Evolutionary conservation across 2,888 invertebrate genomes (phyloP).

Genomic region (Athalia circularis): DNA sequence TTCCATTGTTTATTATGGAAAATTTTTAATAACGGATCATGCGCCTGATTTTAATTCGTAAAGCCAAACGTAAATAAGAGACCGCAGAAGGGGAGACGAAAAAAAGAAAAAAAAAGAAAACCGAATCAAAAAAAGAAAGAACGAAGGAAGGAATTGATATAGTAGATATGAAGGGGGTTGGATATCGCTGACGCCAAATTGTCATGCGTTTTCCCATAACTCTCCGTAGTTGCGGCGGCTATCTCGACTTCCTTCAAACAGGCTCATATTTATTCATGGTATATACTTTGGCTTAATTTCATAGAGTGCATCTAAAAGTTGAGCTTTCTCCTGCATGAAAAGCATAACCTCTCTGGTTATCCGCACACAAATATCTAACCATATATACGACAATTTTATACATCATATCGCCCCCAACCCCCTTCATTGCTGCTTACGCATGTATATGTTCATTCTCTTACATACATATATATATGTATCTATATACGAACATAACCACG

Average conservation of each 20-base stretch:
- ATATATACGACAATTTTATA: neutral
- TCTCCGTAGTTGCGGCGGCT: slow-evolving; percentile 1
- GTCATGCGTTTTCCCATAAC: slow-evolving; percentile 35
- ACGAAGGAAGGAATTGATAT: neutral
- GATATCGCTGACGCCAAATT: slow-evolving; percentile 41
- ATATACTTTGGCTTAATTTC: slow-evolving; percentile 44
- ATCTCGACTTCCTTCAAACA: slow-evolving; percentile 31
- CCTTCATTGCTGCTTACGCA: too few species aligned
- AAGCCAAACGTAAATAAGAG: too few species aligned
- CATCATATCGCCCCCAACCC: too few species aligned
- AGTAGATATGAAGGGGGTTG: neutral
- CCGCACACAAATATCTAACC: neutral
- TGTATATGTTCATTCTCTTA: too few species aligned
- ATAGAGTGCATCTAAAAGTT: slow-evolving; percentile 44
- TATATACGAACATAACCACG: too few species aligned
- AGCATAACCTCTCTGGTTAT: slow-evolving; percentile 7
- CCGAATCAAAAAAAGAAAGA: neutral
- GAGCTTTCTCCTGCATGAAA: neutral
- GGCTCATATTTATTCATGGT: slow-evolving; percentile 45
- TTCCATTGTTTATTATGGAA: too few species aligned
- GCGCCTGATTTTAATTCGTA: too few species aligned
- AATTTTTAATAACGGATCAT: too few species aligned
- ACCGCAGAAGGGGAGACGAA: too few species aligned
- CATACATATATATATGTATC: too few species aligned
- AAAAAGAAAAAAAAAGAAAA: too few species aligned